These are phyloP conservation scores for Tinamus major DNA, from an alignment of 2,797 vertebrate species.

Conservation along the genomic window DNA sequence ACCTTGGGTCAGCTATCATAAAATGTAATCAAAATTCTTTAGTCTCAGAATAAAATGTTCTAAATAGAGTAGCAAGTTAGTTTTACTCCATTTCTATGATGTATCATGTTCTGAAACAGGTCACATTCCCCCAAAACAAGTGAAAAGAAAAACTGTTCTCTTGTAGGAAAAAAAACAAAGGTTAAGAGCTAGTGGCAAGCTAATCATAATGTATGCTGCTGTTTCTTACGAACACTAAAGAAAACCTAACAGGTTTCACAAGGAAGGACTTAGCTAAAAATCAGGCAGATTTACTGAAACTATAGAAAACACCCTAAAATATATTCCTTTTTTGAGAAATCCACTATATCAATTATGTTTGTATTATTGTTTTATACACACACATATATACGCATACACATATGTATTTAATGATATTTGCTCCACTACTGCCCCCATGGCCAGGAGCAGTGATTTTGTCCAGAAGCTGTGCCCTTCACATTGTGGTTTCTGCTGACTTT, in stretches of 20 bases:
- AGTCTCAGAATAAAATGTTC: conserved; percentile 49
- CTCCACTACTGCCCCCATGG: background rate
- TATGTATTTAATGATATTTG: background rate
- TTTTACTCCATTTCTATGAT: conserved; percentile 40
- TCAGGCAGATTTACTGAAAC: background rate
- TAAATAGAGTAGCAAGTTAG: conserved; percentile 50
- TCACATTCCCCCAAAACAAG: conserved; percentile 42
- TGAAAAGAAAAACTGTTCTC: conserved; percentile 9
- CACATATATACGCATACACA: background rate
- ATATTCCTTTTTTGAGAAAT: background rate
- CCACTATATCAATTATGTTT: background rate
- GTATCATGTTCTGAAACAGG: conserved; percentile 42
- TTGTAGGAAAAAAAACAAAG: conserved; percentile 30
- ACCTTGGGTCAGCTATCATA: conserved; percentile 62
- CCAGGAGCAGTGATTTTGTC: background rate
- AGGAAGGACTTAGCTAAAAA: background rate
- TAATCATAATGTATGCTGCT: background rate
- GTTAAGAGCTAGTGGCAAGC: conserved; percentile 7
- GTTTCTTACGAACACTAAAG: background rate
- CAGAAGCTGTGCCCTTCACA: background rate
- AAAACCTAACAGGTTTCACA: background rate
- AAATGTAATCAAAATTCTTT: conserved; percentile 70
- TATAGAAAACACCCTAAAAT: background rate
- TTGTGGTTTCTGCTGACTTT: background rate
- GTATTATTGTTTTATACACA: background rate